phyloP scores from a whole-genome alignment of 2,888 invertebrate species.

The Patella caerulea region DNA sequence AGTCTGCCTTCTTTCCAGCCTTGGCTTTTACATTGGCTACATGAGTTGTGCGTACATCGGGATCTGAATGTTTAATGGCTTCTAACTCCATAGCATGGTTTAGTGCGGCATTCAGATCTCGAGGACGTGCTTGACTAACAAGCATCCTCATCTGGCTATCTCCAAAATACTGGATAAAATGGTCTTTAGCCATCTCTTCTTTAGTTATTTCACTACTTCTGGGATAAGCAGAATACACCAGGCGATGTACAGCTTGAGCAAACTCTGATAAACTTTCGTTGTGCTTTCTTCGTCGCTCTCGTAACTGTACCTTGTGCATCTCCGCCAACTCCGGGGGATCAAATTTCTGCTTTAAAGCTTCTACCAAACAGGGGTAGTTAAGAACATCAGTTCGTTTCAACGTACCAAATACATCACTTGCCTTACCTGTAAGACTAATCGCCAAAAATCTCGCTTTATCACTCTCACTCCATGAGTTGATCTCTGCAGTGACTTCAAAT shows the following conservation, averaged over 20 bases:
- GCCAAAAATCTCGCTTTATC: neutral
- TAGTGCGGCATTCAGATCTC: neutral
- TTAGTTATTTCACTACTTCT: neutral
- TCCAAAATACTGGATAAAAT: neutral
- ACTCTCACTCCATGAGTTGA: constrained; percentile 8
- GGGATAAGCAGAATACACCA: neutral
- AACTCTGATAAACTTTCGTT: neutral
- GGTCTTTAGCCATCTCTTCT: neutral
- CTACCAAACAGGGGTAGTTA: neutral
- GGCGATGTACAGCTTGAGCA: neutral
- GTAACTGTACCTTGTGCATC: constrained; percentile 4
- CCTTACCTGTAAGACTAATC: neutral
- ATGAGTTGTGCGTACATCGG: neutral
- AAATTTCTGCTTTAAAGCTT: neutral
- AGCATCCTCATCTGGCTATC: constrained; percentile 1
- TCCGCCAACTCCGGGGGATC: neutral
- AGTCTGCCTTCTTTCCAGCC: neutral
- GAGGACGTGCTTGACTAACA: neutral
- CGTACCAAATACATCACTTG: neutral
- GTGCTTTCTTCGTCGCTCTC: neutral
- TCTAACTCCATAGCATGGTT: neutral
- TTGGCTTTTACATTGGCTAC: neutral
- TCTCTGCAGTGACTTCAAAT: too few relatives aligned
- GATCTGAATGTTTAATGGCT: neutral
- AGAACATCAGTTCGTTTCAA: neutral